phyloP scores from a whole-genome alignment of 2,797 vertebrate genomes.

The Dendrocincla tyrannina region DNA sequence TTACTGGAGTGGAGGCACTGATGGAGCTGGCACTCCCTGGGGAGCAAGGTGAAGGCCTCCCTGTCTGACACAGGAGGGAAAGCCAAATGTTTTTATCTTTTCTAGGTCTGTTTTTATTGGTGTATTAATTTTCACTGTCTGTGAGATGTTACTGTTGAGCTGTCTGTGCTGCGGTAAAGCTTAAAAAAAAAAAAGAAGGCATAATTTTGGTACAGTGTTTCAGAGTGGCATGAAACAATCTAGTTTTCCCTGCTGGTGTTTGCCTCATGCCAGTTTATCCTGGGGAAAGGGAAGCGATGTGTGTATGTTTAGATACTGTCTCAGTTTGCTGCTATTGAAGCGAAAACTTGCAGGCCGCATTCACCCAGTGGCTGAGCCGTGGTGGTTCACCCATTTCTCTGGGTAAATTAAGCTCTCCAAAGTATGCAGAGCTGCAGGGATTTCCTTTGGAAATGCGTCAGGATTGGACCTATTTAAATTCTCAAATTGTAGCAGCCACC shows the following conservation, averaged over 20 bases:
- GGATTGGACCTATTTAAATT: not conserved
- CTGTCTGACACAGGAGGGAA: not conserved
- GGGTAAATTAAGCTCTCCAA: not conserved
- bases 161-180: not conserved
- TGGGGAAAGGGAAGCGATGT: not conserved
- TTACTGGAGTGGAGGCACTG: not conserved
- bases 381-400: not conserved
- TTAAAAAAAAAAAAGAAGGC: rapidly evolving
- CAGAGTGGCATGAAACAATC: not conserved
- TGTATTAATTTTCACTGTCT: not conserved
- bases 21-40: not conserved
- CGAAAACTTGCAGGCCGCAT: not conserved
- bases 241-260: not conserved
- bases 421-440: not conserved
- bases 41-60: not conserved
- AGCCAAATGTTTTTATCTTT: not conserved
- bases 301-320: not conserved
- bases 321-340: not conserved
- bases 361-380: not conserved
- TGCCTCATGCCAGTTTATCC: not conserved
- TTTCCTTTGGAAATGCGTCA: not conserved
- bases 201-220: not conserved
- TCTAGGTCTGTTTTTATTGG: not conserved
- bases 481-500: not conserved
- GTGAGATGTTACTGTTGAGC: not conserved